Conservation (phyloP, 1,140 invertebrate genomes). For the Orius insidiosus region DNA sequence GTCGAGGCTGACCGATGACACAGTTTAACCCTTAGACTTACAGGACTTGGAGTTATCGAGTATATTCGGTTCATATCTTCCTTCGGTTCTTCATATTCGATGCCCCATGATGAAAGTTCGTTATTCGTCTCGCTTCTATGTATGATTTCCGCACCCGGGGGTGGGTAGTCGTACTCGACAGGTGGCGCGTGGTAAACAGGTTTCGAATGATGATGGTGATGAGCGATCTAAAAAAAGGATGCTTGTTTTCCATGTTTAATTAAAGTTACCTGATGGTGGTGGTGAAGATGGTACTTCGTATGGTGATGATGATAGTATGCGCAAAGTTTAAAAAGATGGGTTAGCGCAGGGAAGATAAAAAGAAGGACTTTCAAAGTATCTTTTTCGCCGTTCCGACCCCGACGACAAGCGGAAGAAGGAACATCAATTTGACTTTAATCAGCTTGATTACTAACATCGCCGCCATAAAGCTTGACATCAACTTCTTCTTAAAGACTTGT, state of each 20-base stretch:
- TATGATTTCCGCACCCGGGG: not conserved
- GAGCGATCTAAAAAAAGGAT: constrained; percentile 6
- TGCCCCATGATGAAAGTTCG: constrained; percentile 1
- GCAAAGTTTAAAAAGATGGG: constrained; percentile 67
- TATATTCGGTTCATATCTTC: constrained; percentile 1
- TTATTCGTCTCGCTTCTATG: constrained; percentile 1
- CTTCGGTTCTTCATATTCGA: constrained; percentile 5
- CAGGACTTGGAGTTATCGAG: not conserved
- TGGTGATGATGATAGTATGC: constrained; percentile 57
- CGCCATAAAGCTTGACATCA: constrained; percentile 51
- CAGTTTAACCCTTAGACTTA: no score
- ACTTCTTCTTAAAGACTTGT: constrained; percentile 54
- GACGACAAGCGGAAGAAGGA: constrained; percentile 22
- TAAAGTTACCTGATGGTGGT: constrained; percentile 43
- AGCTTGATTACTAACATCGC: constrained; percentile 59
- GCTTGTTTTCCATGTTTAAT: constrained; percentile 11
- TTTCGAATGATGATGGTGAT: constrained; percentile 2
- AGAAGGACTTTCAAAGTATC: constrained; percentile 57
- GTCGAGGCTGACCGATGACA: no score
- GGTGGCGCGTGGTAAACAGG: constrained; percentile 1
- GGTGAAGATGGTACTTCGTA: constrained; percentile 57
- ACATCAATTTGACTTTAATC: constrained; percentile 31
- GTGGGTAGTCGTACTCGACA: constrained; percentile 5
- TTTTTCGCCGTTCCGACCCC: constrained; percentile 67
- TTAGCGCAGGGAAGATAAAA: constrained; percentile 61